Base-by-base conservation (phyloP, 2,113 vertebrate genomes). In the Apistogramma diplotaenia region DNA sequence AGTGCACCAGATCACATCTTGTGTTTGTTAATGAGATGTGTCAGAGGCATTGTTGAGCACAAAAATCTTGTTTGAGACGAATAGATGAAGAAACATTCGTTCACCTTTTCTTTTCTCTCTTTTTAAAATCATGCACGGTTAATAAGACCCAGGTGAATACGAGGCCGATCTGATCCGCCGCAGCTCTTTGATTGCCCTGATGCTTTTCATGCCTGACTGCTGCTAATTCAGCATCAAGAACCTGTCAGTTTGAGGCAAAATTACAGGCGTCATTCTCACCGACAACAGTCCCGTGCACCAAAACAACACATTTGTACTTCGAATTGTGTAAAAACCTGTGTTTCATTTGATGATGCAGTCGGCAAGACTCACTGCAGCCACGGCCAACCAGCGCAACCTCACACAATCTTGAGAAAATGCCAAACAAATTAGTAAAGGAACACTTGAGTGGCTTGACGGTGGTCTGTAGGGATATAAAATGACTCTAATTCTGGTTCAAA, bases 1-100 rank as follows among this genome's bases (percentile, higher is more conserved):
- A n/a, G 79, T 53, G 21, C 61, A 70, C 77, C 65, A 55, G 56
- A 85, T 89, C 87, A 67, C 78, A 72, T 78, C 78, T 74, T 53
- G 84, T 81, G 78, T 76, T 79, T 79, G 70, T 58, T 87, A 89
- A 92, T 78, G 77, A 89, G 87, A 85, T 10, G 83, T 86, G 83
- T 86, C 80, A 27, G 74, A 73, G 78, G 53, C 67, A 15, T 85
- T 87, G 62, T 78, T 21, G 49, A 84, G 78, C 6, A 51, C 81
- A 83, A 80, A 73, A 72, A 75, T 78, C 83, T 65, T 18, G 55
- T 19, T 51, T 74, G 61, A 73, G 78, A 79, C 57, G 75, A 62
- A 43, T 3, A 10, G 55, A 56, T 61, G 76, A 53, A 71, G 87
- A 76, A 78, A 83, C 59, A 78, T 82, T 31, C 81, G 58, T 85